These are phyloP conservation scores for Tylochromis polylepis DNA, from an alignment of 2,113 vertebrate species.

Conservation along the genomic window DNA sequence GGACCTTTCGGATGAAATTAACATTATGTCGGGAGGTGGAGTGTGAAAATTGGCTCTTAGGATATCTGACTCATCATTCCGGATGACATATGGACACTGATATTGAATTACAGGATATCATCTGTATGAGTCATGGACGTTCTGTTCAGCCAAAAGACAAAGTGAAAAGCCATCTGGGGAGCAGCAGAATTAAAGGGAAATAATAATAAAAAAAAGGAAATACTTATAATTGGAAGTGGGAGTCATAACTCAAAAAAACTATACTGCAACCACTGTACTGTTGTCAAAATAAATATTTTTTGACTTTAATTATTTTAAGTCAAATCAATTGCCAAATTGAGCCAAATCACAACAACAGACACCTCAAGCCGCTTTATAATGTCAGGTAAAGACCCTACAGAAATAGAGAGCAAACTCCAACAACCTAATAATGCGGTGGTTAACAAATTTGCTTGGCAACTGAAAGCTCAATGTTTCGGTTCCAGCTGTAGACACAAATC, in stretches of 20 bases:
- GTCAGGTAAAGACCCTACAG: neutral
- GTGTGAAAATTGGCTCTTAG: neutral
- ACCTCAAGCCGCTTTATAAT: neutral
- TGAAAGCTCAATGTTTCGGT: neutral
- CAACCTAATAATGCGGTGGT: neutral
- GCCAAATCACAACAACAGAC: neutral
- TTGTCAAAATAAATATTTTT: neutral
- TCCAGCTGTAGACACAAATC: neutral
- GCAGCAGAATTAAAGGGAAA: neutral
- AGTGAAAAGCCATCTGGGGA: neutral
- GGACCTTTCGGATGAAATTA: neutral
- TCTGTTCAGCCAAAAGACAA: neutral
- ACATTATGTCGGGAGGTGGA: neutral
- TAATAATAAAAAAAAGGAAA: neutral
- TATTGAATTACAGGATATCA: neutral
- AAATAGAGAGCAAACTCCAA: neutral
- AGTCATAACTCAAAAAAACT: neutral
- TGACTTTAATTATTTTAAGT: neutral
- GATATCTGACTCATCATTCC: neutral
- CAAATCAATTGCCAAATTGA: neutral
- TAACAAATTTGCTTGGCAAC: neutral
- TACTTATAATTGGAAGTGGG: neutral
- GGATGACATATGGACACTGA: neutral
- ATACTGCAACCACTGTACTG: neutral
- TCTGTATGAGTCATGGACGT: neutral